A percentile compares a stretch with the other conserved stretches of the same genome.
Evolutionary conservation across 2,888 invertebrate genomes (phyloP).

Genomic region (Parelbella ahira): DNA sequence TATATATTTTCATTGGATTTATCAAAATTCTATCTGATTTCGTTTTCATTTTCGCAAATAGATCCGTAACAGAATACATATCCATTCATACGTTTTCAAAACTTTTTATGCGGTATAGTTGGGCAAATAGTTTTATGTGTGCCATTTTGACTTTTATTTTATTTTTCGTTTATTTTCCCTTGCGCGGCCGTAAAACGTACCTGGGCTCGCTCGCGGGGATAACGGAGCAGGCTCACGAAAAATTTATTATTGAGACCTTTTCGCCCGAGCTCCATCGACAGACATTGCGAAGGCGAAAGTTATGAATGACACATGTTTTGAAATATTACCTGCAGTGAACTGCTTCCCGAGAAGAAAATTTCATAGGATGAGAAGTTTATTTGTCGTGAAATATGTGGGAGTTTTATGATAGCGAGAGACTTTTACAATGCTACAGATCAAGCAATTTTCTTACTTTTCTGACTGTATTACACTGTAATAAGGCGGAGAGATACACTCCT

Average conservation of each 20-base stretch:
- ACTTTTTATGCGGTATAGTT: slow-evolving; percentile 58
- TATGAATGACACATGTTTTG: slow-evolving; percentile 81
- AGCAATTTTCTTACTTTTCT: slow-evolving; percentile 65
- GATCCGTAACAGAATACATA: slow-evolving; percentile 27
- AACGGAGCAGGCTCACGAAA: slow-evolving; percentile 75
- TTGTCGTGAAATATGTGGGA: slow-evolving; percentile 79
- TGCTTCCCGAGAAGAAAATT: slow-evolving; percentile 69
- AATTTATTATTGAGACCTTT: slow-evolving; percentile 81
- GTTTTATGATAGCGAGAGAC: slow-evolving; percentile 70
- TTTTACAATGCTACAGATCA: slow-evolving; percentile 74
- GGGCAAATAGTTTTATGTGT: slow-evolving; percentile 76
- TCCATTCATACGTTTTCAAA: slow-evolving; percentile 47
- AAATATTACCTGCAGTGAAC: slow-evolving; percentile 79
- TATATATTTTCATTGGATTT: too few relatives aligned
- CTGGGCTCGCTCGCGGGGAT: slow-evolving; percentile 75
- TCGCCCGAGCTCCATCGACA: slow-evolving; percentile 76
- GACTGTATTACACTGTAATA: slow-evolving; percentile 53
- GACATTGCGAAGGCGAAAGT: slow-evolving; percentile 80
- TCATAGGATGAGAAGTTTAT: slow-evolving; percentile 78
- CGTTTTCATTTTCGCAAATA: slow-evolving; percentile 26
- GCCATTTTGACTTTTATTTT: slow-evolving; percentile 80
- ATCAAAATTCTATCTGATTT: too few relatives aligned
- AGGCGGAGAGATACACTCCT: slow-evolving; percentile 55
- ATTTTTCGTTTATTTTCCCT: slow-evolving; percentile 80
- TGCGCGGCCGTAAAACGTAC: slow-evolving; percentile 78